Conservation (phyloP, 2,113 vertebrate genomes). For the Cebidichthys violaceus region DNA sequence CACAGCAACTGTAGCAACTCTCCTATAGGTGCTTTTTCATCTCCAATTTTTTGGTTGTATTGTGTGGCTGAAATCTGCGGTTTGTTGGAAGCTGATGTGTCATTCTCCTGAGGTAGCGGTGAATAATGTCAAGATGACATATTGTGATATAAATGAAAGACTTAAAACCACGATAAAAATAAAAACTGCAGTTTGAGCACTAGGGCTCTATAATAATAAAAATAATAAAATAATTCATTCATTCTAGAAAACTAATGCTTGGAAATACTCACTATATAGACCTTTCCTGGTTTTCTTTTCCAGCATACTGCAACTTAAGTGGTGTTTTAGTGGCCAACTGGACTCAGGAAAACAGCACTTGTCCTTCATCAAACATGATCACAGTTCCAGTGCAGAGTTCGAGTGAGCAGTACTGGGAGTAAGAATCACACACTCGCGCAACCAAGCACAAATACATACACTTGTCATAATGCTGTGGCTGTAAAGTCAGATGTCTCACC, state of each 20-base stretch:
- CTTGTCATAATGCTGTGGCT: neutral
- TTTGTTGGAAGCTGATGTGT: neutral
- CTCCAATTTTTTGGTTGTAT: neutral
- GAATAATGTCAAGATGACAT: neutral
- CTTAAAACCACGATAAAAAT: neutral
- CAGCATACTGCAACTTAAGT: slow-evolving; percentile 83
- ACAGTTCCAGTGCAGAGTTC: slow-evolving; percentile 82
- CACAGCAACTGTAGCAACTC: slow-evolving; percentile 84
- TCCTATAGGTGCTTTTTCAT: slow-evolving; percentile 78
- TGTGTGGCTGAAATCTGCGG: neutral
- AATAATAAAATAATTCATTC: neutral
- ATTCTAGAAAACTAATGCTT: neutral
- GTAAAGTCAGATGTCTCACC: slow-evolving; percentile 26
- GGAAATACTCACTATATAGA: neutral
- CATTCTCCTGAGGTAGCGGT: neutral
- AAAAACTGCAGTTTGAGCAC: too few relatives aligned
- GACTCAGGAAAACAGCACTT: slow-evolving; percentile 80
- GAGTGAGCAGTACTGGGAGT: slow-evolving; percentile 97
- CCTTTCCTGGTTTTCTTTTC: neutral
- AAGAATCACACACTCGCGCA: slow-evolving; percentile 74
- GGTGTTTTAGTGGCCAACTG: slow-evolving; percentile 72
- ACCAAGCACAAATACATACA: neutral
- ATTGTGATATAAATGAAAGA: neutral
- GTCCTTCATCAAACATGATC: slow-evolving; percentile 35
- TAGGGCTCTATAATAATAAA: neutral